Percentiles rank a stretch among this genome's conserved stretches.
Conservation (phyloP, 2,888 invertebrate genomes). For the Dichetophora obliterata region DNA sequence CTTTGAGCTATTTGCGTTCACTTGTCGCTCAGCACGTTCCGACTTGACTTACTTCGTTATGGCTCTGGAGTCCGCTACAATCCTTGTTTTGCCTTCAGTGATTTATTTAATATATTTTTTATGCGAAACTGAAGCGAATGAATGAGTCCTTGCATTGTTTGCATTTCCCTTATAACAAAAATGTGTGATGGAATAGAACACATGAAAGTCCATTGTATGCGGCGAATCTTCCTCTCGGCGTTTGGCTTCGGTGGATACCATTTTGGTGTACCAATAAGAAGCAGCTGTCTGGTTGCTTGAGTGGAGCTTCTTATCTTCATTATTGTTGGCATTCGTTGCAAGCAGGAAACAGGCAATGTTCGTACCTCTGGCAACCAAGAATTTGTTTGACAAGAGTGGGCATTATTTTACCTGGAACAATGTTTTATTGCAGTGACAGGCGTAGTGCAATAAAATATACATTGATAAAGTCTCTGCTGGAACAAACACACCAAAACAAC, state of each 20-base stretch:
- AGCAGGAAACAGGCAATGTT: not conserved
- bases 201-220: not conserved
- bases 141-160: conserved; percentile 9
- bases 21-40: conserved; percentile 21
- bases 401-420: too few relatives aligned
- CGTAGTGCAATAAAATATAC: too few relatives aligned
- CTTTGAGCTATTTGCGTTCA: conserved; percentile 26
- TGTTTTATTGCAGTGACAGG: too few relatives aligned
- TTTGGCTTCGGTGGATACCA: conserved; percentile 6
- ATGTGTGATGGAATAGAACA: not conserved
- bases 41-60: conserved; percentile 14
- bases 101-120: not conserved
- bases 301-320: conserved; percentile 19
- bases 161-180: not conserved
- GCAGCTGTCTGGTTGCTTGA: conserved; percentile 15
- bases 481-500: not conserved
- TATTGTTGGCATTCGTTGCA: not conserved
- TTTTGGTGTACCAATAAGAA: conserved; percentile 29
- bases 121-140: not conserved
- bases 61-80: not conserved
- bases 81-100: conserved; percentile 3
- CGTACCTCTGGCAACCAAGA: not conserved
- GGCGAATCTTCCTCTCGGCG: conserved; percentile 5
- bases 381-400: not conserved
- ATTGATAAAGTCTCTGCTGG: too few relatives aligned